Base-by-base conservation (phyloP, 2,888 invertebrate species). In the Temnothorax ravouxi region DNA sequence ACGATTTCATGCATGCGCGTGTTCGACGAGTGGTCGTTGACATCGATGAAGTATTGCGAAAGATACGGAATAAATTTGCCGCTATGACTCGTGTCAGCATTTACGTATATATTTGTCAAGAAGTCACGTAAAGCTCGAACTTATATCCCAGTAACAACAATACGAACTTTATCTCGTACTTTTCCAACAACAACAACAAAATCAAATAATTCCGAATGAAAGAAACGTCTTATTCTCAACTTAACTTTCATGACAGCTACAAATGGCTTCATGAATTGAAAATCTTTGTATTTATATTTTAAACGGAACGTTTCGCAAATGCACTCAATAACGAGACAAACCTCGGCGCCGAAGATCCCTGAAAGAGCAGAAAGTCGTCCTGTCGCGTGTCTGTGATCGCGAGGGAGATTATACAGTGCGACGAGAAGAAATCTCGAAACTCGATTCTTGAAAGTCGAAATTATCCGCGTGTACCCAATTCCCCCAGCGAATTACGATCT, bases 1-100 rank as follows among this genome's bases (percentile, higher is more conserved):
- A 72, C 25, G 44, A 80, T 80, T 80, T 80, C 47, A 80, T 80
- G 47, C 47, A 59, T 47, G 56, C 44, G 34, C 34, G 21, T 67
- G 61, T 81, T 83, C 74, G 52, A 85, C 74, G 41, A 80, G 82
- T 87, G 87, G 85, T 85, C 89, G 72, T 87, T 88, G 84, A 85
- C 85, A 84, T 89, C 82, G 66, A 81, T 71, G 61, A 75, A 69
- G 62, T 44, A 72, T 69, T 62, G 77, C 84, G 52, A 81, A 80
- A 80, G 79, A 83, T 52, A 15, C 72, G 54, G 81, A 84, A 80
- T 84, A 79, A 85, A 87, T 85, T 64, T 72, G 18, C 13, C n/a
- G 56, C 38, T 77, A 54, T 72, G 67, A 67, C 76, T 75, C 11
- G 66, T 25, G 41, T 56, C 44, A 9, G 8, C 18, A 56, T 6